Evolutionary conservation across 2,888 invertebrate species (phyloP), one percentile per base, ranked within the genome.

Genomic region (Leptarthrus brevirostris): DNA sequence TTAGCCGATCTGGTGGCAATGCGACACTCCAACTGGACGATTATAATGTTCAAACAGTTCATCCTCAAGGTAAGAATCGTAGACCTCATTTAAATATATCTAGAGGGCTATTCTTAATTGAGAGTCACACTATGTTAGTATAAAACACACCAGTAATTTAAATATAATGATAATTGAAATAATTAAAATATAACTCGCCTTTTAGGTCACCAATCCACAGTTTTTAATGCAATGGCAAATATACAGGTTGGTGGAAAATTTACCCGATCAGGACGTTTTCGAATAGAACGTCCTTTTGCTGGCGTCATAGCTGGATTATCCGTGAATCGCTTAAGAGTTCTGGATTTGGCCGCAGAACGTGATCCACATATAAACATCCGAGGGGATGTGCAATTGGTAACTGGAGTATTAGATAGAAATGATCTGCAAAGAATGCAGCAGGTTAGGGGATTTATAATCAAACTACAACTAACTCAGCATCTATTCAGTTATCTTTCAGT

Each of bases 21-120:
- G 93, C 97, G 0, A 93, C 96, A 0, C 86, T 98, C 52, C 96
- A 97, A 86, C 87, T 98, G 12, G 98, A 98, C 81, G 94, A 96
- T 83, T 94, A 94, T 81, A 94, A 93, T 81, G 91, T 93, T 16
- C 93, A 92, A 82, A 90, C 92, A 0, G 90, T 94, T 79, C 91
- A 93, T 83, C 97, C 97, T 0, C 89, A 92, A 86, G 95, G 96
- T 96, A 84, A 84, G 71, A 70, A 56, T n/a, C n/a, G n/a, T n/a
- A n/a, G n/a, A n/a, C n/a, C n/a, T n/a, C n/a, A n/a, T n/a, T n/a
- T n/a, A n/a, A n/a, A n/a, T n/a, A n/a, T n/a, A n/a, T n/a, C n/a
- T n/a, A n/a, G n/a, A n/a, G n/a, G n/a, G n/a, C n/a, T n/a, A n/a
- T n/a, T n/a, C n/a, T n/a, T n/a, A n/a, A n/a, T n/a, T n/a, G n/a